These are phyloP conservation scores for Hirudinaria manillensis DNA, from an alignment of 2,888 invertebrate genomes.

Conservation along the genomic window DNA sequence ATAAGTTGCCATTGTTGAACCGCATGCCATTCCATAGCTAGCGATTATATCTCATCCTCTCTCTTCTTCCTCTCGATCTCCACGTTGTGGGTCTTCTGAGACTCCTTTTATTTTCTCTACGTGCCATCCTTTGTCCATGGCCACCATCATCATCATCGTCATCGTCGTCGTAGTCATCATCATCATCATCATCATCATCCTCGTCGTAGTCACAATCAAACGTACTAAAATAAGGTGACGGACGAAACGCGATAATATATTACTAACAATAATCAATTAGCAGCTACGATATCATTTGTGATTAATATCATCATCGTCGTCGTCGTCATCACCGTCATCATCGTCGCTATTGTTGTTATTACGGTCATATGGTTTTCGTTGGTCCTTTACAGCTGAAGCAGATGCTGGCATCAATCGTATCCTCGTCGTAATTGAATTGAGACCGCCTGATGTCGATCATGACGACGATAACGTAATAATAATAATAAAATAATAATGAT, in stretches of 20 bases:
- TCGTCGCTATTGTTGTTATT: background rate
- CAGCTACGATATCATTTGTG: slow-evolving; percentile 3
- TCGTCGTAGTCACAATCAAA: background rate
- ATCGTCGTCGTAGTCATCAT: slow-evolving; percentile 25
- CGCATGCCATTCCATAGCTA: background rate
- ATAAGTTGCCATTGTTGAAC: no score
- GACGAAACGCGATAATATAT: no score
- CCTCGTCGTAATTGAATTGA: no score
- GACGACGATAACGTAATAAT: no score
- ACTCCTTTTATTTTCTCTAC: background rate
- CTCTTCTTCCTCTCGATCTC: background rate
- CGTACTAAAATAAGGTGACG: no score
- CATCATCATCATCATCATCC: slow-evolving; percentile 6
- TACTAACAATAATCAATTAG: slow-evolving; percentile 5
- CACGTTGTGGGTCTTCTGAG: background rate
- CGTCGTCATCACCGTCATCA: background rate
- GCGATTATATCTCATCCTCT: background rate
- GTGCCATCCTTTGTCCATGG: background rate
- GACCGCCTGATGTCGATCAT: no score
- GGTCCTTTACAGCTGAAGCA: no score
- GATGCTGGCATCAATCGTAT: no score
- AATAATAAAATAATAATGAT: no score
- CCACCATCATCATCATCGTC: slow-evolving; percentile 19
- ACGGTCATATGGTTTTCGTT: no score
- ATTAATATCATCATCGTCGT: slow-evolving; percentile 9